Evolutionary conservation across 2,888 invertebrate genomes (phyloP).

Genomic region (Cosmia trapezina): DNA sequence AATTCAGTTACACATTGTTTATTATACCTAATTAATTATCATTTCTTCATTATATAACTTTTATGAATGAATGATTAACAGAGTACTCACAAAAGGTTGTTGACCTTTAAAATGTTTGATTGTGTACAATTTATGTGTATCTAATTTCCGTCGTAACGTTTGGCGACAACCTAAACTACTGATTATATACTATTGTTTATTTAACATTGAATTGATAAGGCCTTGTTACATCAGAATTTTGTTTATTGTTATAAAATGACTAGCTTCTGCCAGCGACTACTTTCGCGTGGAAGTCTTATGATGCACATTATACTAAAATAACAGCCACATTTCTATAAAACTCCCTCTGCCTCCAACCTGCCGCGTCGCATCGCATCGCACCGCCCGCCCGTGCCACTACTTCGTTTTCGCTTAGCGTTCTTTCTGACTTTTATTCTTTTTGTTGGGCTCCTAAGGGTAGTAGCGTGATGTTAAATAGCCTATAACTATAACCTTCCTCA

Average conservation of each 20-base stretch:
- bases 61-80: slow-evolving; percentile 42
- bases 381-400: not conserved
- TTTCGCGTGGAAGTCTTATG: not conserved
- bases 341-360: too few relatives aligned
- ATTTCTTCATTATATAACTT: slow-evolving; percentile 33
- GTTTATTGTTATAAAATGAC: slow-evolving; percentile 21
- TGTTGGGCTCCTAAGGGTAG: too few relatives aligned
- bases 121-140: slow-evolving; percentile 23
- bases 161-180: slow-evolving; percentile 33
- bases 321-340: not conserved
- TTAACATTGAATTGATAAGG: slow-evolving; percentile 51
- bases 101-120: slow-evolving; percentile 36
- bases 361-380: not conserved
- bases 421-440: not conserved
- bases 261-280: not conserved
- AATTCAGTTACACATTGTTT: not conserved
- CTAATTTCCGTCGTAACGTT: slow-evolving; percentile 50
- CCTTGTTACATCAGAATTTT: slow-evolving; percentile 34
- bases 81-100: slow-evolving; percentile 19
- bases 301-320: not conserved
- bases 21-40: slow-evolving; percentile 6
- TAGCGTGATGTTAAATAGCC: not conserved
- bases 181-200: slow-evolving; percentile 44
- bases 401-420: not conserved
- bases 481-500: not conserved